Conservation (phyloP, 2,888 invertebrate genomes). For the Cantharis nigra region DNA sequence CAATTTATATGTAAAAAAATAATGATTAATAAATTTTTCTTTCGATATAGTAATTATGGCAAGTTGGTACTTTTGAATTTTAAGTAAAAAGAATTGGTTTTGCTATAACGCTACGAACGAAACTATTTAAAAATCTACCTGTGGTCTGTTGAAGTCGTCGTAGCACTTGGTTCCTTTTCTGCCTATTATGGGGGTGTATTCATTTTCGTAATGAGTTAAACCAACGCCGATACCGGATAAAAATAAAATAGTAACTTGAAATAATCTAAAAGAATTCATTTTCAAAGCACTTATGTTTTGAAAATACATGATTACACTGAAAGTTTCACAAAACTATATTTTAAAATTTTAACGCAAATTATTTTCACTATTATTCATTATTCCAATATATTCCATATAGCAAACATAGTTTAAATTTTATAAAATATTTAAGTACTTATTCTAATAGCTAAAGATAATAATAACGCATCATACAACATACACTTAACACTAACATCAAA, state of each 20-base stretch:
- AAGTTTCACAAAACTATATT: not conserved
- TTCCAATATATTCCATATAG: not conserved
- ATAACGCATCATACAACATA: too few species aligned
- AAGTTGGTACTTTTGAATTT: too few species aligned
- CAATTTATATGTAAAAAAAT: too few species aligned
- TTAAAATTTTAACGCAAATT: not conserved
- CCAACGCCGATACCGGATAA: not conserved
- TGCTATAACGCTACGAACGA: too few species aligned
- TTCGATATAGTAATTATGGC: too few species aligned
- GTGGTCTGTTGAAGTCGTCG: constrained; percentile 60
- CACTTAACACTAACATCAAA: not conserved
- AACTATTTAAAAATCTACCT: constrained; percentile 51
- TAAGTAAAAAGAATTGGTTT: too few species aligned
- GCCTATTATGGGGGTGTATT: constrained; percentile 49
- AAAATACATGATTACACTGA: not conserved
- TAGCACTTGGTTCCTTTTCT: constrained; percentile 57
- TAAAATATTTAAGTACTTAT: not conserved
- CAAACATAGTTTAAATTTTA: constrained; percentile 10
- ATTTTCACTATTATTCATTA: not conserved
- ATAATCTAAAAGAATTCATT: constrained; percentile 19
- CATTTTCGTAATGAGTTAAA: constrained; percentile 27
- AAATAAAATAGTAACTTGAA: constrained; percentile 3
- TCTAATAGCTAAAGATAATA: too few species aligned
- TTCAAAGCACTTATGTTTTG: not conserved
- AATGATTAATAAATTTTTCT: too few species aligned